Conservation (phyloP, 2,888 invertebrate species). For the Carpatolechia fugitivella region DNA sequence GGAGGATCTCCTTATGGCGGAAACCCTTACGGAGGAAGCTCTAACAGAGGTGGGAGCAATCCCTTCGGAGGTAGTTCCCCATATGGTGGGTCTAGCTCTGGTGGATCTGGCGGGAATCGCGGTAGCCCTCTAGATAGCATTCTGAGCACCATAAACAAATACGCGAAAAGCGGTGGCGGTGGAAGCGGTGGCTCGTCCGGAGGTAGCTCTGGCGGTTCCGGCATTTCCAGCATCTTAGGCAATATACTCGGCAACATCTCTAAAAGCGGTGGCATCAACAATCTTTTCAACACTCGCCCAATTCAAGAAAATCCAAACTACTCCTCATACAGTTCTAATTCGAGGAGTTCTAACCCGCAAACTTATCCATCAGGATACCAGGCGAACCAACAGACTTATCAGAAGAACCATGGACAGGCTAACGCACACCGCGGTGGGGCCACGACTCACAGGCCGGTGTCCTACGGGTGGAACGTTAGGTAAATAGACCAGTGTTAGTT, state of each 20-base stretch:
- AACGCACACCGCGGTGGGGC: conserved; percentile 49
- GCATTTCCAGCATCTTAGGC: conserved; percentile 61
- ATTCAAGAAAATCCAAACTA: conserved; percentile 70
- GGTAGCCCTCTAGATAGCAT: conserved; percentile 47
- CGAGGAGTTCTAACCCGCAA: conserved; percentile 61
- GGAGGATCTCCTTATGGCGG: conserved; percentile 27
- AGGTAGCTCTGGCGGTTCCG: conserved; percentile 29
- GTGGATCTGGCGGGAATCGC: conserved; percentile 27
- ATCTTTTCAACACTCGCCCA: conserved; percentile 65
- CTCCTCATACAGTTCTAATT: conserved; percentile 56
- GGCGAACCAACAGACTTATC: conserved; percentile 51
- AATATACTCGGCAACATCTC: conserved; percentile 59
- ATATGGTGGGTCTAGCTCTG: conserved; percentile 24
- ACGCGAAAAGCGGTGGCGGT: conserved; percentile 42
- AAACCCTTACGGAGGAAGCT: conserved; percentile 33
- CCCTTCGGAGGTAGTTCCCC: conserved; percentile 33
- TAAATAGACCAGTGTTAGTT: conserved; percentile 46
- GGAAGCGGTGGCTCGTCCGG: conserved; percentile 31
- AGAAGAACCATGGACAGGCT: conserved; percentile 58
- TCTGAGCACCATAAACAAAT: conserved; percentile 50
- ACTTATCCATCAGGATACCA: conserved; percentile 66
- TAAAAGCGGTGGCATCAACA: conserved; percentile 54
- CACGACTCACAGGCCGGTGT: conserved; percentile 56
- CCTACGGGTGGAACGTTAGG: conserved; percentile 74
- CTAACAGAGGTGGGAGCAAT: background rate